Conservation (phyloP, 2,888 invertebrate genomes). For the Siphlonurus alternatus region DNA sequence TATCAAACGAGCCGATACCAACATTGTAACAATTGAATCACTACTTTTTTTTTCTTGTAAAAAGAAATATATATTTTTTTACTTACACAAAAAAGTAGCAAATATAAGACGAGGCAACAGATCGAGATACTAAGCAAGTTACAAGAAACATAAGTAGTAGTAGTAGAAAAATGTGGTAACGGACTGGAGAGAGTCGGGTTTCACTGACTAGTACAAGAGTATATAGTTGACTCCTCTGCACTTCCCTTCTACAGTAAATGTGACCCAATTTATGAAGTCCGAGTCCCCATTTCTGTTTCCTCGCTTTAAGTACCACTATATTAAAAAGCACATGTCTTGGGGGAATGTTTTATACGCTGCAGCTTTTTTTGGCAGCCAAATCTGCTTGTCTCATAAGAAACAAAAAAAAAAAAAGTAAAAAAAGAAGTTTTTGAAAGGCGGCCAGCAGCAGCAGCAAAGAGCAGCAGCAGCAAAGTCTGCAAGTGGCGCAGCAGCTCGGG, state of each 20-base stretch:
- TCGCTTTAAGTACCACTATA: not conserved
- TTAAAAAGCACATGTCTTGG: slow-evolving; percentile 2
- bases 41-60: not conserved
- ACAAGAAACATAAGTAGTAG: no score
- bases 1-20: not conserved
- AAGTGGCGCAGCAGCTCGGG: not conserved
- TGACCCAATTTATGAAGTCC: slow-evolving; percentile 3
- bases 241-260: not conserved
- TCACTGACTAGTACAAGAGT: no score
- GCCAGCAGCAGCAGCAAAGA: not conserved
- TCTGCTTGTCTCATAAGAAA: slow-evolving; percentile 1
- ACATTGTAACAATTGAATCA: not conserved
- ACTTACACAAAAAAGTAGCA: no score
- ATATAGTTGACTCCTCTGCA: no score
- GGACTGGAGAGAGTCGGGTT: no score
- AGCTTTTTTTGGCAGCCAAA: slow-evolving; percentile 3
- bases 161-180: no score
- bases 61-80: not conserved
- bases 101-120: no score
- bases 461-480: not conserved
- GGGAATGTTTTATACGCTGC: slow-evolving; percentile 1
- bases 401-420: not conserved
- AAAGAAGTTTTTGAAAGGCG: not conserved
- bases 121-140: no score
- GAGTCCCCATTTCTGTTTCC: not conserved